A percentile compares a stretch with the other conserved stretches of the same genome.
phyloP scores from a whole-genome alignment of 2,113 vertebrate genomes.

The Thomomys bottae region DNA sequence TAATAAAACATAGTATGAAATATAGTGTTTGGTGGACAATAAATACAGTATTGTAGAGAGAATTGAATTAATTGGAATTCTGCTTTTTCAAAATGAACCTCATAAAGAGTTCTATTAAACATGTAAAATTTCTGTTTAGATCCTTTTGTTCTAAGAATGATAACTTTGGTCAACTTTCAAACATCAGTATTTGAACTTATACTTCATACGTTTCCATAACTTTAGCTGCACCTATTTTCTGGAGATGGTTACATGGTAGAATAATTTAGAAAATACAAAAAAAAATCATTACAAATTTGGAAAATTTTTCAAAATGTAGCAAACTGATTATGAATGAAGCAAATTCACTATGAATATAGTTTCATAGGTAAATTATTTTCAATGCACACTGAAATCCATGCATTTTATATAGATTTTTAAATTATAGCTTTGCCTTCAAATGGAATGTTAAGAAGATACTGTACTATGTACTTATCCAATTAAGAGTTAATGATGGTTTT shows the following conservation, averaged over 20 bases:
- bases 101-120: not conserved
- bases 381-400: not conserved
- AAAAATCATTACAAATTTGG: not conserved
- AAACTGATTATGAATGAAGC: not conserved
- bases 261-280: not conserved
- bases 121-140: not conserved
- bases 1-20: not conserved
- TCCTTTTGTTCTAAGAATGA: not conserved
- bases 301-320: conserved; percentile 3
- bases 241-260: not conserved
- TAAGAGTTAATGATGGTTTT: not conserved
- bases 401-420: not conserved
- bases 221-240: not conserved
- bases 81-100: not conserved
- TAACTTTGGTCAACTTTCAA: not conserved
- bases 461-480: not conserved
- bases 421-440: conserved; percentile 17
- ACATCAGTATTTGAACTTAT: not conserved
- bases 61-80: not conserved
- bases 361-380: not conserved
- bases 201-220: not conserved
- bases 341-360: not conserved
- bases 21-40: not conserved
- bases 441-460: conserved; percentile 18
- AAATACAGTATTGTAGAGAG: not conserved